These are phyloP conservation scores for Euzetes globulus DNA, from an alignment of 2,888 invertebrate genomes.

Conservation along the genomic window DNA sequence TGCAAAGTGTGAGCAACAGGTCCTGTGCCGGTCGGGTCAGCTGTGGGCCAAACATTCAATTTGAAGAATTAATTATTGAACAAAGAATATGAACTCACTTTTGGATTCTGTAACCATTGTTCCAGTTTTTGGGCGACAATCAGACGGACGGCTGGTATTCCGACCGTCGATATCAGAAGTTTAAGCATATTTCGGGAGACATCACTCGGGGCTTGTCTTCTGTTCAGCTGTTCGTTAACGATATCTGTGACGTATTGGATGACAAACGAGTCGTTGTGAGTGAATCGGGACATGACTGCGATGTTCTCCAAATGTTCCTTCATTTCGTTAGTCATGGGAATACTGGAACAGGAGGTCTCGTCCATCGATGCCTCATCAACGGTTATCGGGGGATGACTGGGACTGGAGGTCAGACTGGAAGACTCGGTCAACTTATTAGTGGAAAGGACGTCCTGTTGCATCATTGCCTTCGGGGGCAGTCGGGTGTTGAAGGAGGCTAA, in stretches of 20 bases:
- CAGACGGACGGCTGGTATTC: constrained; percentile 74
- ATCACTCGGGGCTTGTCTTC: constrained; percentile 67
- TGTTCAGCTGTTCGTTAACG: constrained; percentile 74
- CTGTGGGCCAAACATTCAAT: constrained; percentile 44
- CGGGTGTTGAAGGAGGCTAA: constrained; percentile 74
- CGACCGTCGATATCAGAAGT: constrained; percentile 73
- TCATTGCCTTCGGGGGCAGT: constrained; percentile 61
- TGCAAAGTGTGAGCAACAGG: constrained; percentile 77
- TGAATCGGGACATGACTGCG: constrained; percentile 52
- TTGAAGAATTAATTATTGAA: neutral
- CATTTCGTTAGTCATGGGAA: neutral
- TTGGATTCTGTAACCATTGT: constrained; percentile 91
- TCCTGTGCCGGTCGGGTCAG: constrained; percentile 85
- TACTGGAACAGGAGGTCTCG: constrained; percentile 42
- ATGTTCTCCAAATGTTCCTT: constrained; percentile 37
- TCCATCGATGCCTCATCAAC: constrained; percentile 47
- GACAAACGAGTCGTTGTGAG: constrained; percentile 58
- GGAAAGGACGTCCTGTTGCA: constrained; percentile 49
- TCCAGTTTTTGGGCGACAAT: constrained; percentile 74
- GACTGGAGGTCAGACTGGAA: constrained; percentile 6
- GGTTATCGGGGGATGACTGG: constrained; percentile 26
- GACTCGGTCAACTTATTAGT: constrained; percentile 42
- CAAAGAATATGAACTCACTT: constrained; percentile 47
- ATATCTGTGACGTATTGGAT: constrained; percentile 76
- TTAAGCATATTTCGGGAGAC: constrained; percentile 78